A percentile compares a stretch with the other conserved stretches of the same genome.
These are phyloP conservation scores for Eulemur macaco DNA, from an alignment of 2,113 vertebrate genomes.

Conservation along the genomic window DNA sequence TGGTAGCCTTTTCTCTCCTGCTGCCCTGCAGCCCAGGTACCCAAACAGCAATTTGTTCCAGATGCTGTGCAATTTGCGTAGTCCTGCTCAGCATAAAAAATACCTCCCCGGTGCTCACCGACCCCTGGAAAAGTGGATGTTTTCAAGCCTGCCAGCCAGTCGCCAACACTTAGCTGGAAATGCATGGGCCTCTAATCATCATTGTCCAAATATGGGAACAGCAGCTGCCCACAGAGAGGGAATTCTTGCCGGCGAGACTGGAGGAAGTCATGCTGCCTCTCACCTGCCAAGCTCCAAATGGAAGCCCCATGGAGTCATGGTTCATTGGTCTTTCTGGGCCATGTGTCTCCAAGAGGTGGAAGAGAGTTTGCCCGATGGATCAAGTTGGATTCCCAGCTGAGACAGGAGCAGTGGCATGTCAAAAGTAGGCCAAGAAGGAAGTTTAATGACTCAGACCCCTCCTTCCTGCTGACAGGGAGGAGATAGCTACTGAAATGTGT, in stretches of 20 bases:
- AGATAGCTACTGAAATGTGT: not conserved
- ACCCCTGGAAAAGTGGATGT: slow-evolving; percentile 23
- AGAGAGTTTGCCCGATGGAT: not conserved
- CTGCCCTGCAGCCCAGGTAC: slow-evolving; percentile 3
- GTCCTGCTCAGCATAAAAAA: slow-evolving; percentile 55
- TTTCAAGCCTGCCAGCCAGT: slow-evolving; percentile 55
- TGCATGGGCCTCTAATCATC: slow-evolving; percentile 41
- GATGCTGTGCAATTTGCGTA: slow-evolving; percentile 46
- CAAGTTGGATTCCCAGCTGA: not conserved
- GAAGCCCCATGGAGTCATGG: not conserved
- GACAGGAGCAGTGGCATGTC: not conserved
- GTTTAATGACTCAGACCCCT: not conserved
- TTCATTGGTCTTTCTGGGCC: not conserved
- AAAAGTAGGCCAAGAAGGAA: not conserved
- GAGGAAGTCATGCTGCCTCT: not conserved
- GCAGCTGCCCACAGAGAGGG: not conserved
- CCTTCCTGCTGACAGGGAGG: not conserved
- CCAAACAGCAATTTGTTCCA: slow-evolving; percentile 50
- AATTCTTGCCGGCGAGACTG: not conserved
- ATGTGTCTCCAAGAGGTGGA: not conserved
- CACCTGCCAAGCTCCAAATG: not conserved
- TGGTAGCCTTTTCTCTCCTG: not conserved
- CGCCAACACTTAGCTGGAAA: slow-evolving; percentile 39
- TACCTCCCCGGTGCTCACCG: slow-evolving; percentile 45
- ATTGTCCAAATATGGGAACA: not conserved